Conservation (phyloP, 2,888 invertebrate genomes). For the Callimorpha dominula region DNA sequence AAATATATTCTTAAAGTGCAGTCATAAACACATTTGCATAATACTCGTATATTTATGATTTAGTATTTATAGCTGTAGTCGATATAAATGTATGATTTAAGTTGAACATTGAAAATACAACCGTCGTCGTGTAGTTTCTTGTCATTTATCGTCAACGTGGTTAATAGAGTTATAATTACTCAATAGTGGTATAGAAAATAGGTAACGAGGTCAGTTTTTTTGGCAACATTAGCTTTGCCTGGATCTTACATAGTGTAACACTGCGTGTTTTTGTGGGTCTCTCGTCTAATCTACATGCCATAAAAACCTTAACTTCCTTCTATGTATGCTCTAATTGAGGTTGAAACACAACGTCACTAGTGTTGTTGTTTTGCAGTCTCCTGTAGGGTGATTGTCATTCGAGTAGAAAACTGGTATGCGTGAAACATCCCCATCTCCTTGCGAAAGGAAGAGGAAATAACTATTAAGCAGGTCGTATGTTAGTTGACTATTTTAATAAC, state of each 20-base stretch:
- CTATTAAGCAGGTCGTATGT: too few relatives aligned
- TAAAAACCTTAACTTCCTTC: too few relatives aligned
- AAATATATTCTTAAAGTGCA: conserved; percentile 59
- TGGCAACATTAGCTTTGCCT: background rate
- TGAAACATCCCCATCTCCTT: too few relatives aligned
- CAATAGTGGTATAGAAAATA: conserved; percentile 18
- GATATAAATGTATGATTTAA: conserved; percentile 66
- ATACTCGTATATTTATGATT: conserved; percentile 58
- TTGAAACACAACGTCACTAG: too few relatives aligned
- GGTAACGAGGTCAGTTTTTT: too few relatives aligned
- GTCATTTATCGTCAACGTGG: conserved; percentile 55
- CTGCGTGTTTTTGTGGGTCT: background rate
- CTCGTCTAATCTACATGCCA: background rate
- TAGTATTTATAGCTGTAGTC: conserved; percentile 57
- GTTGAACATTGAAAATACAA: conserved; percentile 53
- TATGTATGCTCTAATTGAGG: too few relatives aligned
- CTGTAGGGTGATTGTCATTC: too few relatives aligned
- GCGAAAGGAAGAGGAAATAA: too few relatives aligned
- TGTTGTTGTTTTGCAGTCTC: too few relatives aligned
- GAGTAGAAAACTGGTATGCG: too few relatives aligned
- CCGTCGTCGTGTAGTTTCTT: conserved; percentile 52
- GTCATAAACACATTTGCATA: conserved; percentile 63
- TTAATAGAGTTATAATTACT: conserved; percentile 39
- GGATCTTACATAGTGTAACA: background rate
- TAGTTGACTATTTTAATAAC: too few relatives aligned